phyloP scores from a whole-genome alignment of 2,113 vertebrate species.

The Grus americana region DNA sequence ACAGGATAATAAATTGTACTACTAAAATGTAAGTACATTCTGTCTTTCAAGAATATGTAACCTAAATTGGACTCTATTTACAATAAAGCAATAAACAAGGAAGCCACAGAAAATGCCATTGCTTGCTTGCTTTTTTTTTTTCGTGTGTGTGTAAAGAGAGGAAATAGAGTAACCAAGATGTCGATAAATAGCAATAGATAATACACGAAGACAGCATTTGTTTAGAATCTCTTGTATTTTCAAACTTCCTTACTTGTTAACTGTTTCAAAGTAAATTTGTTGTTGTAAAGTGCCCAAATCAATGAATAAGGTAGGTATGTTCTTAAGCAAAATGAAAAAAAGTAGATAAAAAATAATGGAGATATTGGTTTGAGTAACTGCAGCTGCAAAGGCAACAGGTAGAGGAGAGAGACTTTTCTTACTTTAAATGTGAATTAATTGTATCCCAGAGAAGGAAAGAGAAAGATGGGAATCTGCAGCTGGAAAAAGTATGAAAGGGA shows the following conservation, averaged over 20 bases:
- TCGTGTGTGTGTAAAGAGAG: not conserved
- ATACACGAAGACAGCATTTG: not conserved
- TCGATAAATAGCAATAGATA: not conserved
- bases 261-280: not conserved
- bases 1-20: not conserved
- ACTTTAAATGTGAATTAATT: slow-evolving; percentile 8
- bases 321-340: not conserved
- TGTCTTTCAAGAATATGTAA: not conserved
- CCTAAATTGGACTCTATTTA: not conserved
- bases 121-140: not conserved
- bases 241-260: not conserved
- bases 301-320: not conserved
- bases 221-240: not conserved
- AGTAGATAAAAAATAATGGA: not conserved
- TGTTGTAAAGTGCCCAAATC: not conserved
- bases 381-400: not conserved
- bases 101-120: not conserved
- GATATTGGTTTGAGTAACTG: not conserved
- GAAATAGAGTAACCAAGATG: not conserved
- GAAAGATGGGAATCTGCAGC: not conserved
- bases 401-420: slow-evolving; percentile 9
- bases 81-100: not conserved
- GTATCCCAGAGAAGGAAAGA: not conserved
- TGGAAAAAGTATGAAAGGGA: not conserved
- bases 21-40: not conserved